A percentile compares a stretch with the other conserved stretches of the same genome.
phyloP scores from a whole-genome alignment of 2,888 invertebrate genomes.

The Heteromyza rotundicornis region DNA sequence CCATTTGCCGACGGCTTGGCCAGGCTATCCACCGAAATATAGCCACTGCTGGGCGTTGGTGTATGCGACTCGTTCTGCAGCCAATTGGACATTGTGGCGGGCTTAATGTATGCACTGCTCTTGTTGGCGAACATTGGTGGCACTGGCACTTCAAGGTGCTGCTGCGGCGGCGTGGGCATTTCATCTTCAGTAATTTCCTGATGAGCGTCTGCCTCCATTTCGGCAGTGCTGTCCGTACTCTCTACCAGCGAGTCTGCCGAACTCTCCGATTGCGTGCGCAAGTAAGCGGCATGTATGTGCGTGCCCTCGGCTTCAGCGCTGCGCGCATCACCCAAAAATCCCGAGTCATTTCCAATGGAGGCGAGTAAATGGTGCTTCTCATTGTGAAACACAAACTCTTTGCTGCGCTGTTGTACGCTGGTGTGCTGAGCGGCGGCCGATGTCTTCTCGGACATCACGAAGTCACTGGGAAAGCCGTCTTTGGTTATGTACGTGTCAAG shows the following conservation, averaged over 20 bases:
- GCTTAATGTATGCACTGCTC: neutral
- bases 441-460: neutral
- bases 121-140: neutral
- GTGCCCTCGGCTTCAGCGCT: neutral
- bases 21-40: constrained; percentile 22
- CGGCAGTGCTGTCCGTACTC: neutral
- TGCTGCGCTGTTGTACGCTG: neutral
- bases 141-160: neutral
- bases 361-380: neutral
- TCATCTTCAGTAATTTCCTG: neutral
- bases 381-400: neutral
- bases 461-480: neutral
- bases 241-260: neutral
- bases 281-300: neutral
- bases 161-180: neutral
- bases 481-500: constrained; percentile 48
- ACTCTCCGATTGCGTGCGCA: neutral
- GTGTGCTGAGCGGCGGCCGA: neutral
- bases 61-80: neutral
- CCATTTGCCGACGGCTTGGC: constrained; percentile 24
- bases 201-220: neutral
- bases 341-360: neutral
- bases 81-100: neutral
- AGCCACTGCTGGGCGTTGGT: constrained; percentile 32
- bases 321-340: neutral